phyloP scores from a whole-genome alignment of 2,888 invertebrate genomes.

The Mactromeris polynyma region DNA sequence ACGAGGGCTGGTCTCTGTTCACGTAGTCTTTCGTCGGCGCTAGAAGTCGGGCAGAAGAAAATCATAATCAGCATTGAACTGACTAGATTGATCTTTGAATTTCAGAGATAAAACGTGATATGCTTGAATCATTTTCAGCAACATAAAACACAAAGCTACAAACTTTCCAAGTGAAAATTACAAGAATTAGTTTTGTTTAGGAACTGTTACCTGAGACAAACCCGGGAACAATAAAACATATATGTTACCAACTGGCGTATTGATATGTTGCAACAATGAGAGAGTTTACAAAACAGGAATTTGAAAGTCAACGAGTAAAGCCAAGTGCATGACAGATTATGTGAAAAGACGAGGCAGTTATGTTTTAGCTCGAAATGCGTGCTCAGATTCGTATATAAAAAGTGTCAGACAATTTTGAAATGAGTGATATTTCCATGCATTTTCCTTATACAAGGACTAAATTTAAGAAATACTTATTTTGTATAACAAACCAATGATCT shows the following conservation, averaged over 20 bases:
- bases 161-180: too few species aligned
- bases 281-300: neutral
- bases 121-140: neutral
- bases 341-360: neutral
- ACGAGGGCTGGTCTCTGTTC: conserved; percentile 86
- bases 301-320: neutral
- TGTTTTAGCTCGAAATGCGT: too few species aligned
- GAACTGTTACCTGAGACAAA: neutral
- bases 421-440: too few species aligned
- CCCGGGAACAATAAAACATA: neutral
- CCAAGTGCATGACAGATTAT: neutral
- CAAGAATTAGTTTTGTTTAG: too few species aligned
- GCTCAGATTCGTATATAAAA: too few species aligned
- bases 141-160: neutral
- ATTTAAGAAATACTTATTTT: too few species aligned
- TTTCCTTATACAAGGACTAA: too few species aligned
- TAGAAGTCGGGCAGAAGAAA: conserved; percentile 67
- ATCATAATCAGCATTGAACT: conserved; percentile 16
- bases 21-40: conserved; percentile 87
- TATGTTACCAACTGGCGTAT: neutral
- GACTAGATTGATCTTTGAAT: neutral
- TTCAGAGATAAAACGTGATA: neutral
- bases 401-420: too few species aligned
- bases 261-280: neutral
- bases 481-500: too few species aligned